phyloP scores from a whole-genome alignment of 2,888 invertebrate species.

The Iselma pallidipennis region DNA sequence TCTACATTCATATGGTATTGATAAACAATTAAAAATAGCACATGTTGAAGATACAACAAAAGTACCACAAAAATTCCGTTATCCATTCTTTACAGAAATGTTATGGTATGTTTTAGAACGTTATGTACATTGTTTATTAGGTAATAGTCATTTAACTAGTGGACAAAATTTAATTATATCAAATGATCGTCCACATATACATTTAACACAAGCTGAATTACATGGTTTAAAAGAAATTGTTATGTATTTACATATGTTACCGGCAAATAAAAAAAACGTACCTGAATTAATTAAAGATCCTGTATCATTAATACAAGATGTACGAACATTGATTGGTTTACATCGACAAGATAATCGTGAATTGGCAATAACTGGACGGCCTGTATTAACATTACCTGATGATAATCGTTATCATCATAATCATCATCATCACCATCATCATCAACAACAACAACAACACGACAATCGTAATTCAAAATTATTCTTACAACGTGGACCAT shows the following conservation, averaged over 20 bases:
- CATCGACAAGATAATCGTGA: slow-evolving; percentile 87
- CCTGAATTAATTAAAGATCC: slow-evolving; percentile 90
- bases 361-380: slow-evolving; percentile 80
- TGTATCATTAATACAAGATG: slow-evolving; percentile 85
- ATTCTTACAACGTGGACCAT: slow-evolving; percentile 34
- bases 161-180: slow-evolving; percentile 51
- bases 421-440: slow-evolving; percentile 34
- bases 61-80: slow-evolving; percentile 95
- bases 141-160: slow-evolving; percentile 74
- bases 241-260: slow-evolving; percentile 86
- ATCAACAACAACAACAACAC: neutral
- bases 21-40: slow-evolving; percentile 93
- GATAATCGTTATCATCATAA: slow-evolving; percentile 45
- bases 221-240: slow-evolving; percentile 87
- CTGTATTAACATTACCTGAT: slow-evolving; percentile 64
- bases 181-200: slow-evolving; percentile 65
- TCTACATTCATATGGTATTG: slow-evolving; percentile 93
- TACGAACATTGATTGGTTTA: slow-evolving; percentile 83
- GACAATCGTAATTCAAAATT: neutral
- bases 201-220: slow-evolving; percentile 78
- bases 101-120: slow-evolving; percentile 96
- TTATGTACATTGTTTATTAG: slow-evolving; percentile 86
- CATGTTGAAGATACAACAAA: slow-evolving; percentile 95
- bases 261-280: slow-evolving; percentile 87
- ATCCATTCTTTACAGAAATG: slow-evolving; percentile 98